Conservation (phyloP, 2,888 invertebrate genomes). For the Geotrupes spiniger region DNA sequence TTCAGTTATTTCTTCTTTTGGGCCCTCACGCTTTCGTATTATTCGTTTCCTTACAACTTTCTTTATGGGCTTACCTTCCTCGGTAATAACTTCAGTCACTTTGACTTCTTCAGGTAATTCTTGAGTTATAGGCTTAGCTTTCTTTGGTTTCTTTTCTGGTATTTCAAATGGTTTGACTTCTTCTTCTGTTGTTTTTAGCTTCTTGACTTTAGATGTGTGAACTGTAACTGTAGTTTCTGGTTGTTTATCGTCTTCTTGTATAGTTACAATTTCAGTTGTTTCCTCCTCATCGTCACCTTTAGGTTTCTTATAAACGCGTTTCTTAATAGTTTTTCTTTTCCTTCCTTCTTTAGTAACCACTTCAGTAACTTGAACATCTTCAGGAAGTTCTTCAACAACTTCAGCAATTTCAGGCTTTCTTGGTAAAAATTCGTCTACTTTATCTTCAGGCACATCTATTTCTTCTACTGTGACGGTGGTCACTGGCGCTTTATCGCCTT, state of each 20-base stretch:
- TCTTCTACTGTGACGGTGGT: slow-evolving; percentile 37
- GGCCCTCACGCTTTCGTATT: slow-evolving; percentile 38
- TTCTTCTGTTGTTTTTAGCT: slow-evolving; percentile 24
- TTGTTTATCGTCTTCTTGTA: slow-evolving; percentile 46
- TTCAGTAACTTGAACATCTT: slow-evolving; percentile 21
- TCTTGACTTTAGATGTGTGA: slow-evolving; percentile 35
- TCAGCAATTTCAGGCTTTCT: slow-evolving; percentile 34
- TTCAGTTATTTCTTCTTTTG: slow-evolving; percentile 29
- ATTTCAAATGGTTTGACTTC: slow-evolving; percentile 19
- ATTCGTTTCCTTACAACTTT: slow-evolving; percentile 34
- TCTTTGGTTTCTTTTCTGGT: slow-evolving; percentile 10
- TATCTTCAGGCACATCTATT: slow-evolving; percentile 26
- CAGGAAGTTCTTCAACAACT: slow-evolving; percentile 20
- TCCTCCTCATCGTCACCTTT: slow-evolving; percentile 40
- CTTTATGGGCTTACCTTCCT: slow-evolving; percentile 31
- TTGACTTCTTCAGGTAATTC: slow-evolving; percentile 24
- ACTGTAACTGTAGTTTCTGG: slow-evolving; percentile 29
- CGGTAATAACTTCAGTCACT: slow-evolving; percentile 35
- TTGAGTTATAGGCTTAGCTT: slow-evolving; percentile 20
- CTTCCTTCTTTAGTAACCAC: slow-evolving; percentile 19
- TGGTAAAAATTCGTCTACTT: slow-evolving; percentile 16
- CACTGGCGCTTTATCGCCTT: slow-evolving; percentile 36
- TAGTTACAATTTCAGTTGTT: slow-evolving; percentile 41
- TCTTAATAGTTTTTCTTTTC: slow-evolving; percentile 13
- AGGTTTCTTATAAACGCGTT: slow-evolving; percentile 22